Percentiles rank a stretch among this genome's conserved stretches.
Evolutionary conservation across 2,113 vertebrate species (phyloP).

Genomic region (Ceyx cyanopectus): DNA sequence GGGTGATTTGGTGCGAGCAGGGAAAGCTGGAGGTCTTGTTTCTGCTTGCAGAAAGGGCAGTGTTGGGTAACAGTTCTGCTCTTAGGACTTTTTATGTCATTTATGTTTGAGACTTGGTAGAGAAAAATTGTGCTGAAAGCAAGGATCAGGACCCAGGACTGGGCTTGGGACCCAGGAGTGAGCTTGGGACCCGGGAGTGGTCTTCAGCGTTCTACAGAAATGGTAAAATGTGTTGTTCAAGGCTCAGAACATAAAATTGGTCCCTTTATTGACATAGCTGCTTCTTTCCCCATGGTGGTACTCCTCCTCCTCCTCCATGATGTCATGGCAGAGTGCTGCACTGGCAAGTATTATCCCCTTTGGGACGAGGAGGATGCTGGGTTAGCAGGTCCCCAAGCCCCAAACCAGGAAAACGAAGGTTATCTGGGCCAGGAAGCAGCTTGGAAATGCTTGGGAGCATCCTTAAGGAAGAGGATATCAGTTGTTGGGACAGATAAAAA

Average conservation of each 20-base stretch:
- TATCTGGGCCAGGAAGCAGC: not conserved
- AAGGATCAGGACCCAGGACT: not conserved
- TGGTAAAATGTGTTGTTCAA: not conserved
- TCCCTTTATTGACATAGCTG: not conserved
- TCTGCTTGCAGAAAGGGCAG: not conserved
- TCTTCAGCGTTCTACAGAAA: not conserved
- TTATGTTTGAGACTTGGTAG: not conserved
- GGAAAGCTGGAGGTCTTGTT: not conserved
- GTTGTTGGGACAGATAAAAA: not conserved
- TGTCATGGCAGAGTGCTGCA: accelerated
- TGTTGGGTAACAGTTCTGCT: not conserved
- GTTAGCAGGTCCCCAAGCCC: not conserved
- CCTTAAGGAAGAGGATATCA: not conserved
- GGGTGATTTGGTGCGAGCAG: not conserved
- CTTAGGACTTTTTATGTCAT: not conserved
- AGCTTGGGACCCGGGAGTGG: not conserved
- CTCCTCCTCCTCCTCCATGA: not conserved
- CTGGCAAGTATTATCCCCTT: not conserved
- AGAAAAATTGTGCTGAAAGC: not conserved
- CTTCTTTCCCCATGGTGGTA: not conserved
- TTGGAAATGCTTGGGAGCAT: not conserved
- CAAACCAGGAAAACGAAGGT: not conserved
- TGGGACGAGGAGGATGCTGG: accelerated
- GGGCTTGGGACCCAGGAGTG: not conserved
- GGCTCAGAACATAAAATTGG: not conserved